Evolutionary conservation across 2,113 vertebrate genomes (phyloP), one percentile per base, ranked within the genome.

Genomic region (Hemiprocne comata): DNA sequence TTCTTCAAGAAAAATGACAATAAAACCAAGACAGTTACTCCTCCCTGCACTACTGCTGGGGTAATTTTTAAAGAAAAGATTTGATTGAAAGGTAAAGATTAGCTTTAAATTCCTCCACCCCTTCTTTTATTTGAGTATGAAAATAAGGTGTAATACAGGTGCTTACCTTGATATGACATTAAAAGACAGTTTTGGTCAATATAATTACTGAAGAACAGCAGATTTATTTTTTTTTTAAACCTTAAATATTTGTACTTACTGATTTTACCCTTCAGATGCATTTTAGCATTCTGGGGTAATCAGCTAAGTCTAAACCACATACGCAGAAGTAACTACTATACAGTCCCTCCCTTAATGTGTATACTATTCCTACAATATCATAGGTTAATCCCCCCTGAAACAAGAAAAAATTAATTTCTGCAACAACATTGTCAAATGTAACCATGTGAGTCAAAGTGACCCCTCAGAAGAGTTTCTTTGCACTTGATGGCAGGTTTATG

Each of bases 151-250:
- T 80, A 88, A 90, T 83, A 83, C 34, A 80, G 57, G 87, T 80
- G n/a, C 72, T 91, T 97, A 85, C 58, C 85, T 71, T 95, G 71
- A 77, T 93, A 69, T 73, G 71, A 94, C 85, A 87, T 87, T 87
- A 85, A 93, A 93, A 95, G 91, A 91, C 74, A 95, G 75, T 93
- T 79, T 95, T 78, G 93, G 91, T 83, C 93, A 91, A 85, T 80
- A 87, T 83, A 94, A 91, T 79, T 94, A 85, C 36, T 46, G 55
- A 17, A 76, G 51, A 93, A 73, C 14, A 70, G 67, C 44, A 74
- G 28, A 20, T 1, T 40, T 87, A n/a, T 58, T 38, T 10, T 0
- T 46, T 46, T 46, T 48, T 48, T 48, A 48, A 18, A 46, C 36
- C 25, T 92, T 83, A 91, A 91, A 90, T 88, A 94, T 90, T 97